phyloP scores from a whole-genome alignment of 2,797 vertebrate species.

The Mormyrops attenuatus region DNA sequence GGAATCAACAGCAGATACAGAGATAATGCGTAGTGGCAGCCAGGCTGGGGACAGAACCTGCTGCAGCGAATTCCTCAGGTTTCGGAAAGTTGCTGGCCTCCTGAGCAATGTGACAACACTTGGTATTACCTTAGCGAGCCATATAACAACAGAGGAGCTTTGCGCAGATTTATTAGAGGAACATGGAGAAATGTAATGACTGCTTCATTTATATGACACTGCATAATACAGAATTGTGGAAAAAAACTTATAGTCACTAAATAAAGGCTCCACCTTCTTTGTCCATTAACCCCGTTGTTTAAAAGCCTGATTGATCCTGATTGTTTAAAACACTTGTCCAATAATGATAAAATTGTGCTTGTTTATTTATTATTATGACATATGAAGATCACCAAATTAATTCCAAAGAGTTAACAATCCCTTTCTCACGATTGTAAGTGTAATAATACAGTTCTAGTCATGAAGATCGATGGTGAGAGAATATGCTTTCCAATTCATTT shows the following conservation, averaged over 20 bases:
- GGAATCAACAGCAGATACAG: background rate
- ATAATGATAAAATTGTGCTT: background rate
- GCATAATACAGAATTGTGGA: background rate
- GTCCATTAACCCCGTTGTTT: background rate
- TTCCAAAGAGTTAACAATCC: background rate
- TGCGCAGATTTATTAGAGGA: background rate
- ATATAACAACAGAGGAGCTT: background rate
- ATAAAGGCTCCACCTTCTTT: background rate
- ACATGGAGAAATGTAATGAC: background rate
- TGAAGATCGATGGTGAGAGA: background rate
- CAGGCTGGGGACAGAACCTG: background rate
- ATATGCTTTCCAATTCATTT: background rate
- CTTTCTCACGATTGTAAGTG: background rate
- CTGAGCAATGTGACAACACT: background rate
- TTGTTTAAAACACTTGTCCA: background rate
- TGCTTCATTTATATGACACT: background rate
- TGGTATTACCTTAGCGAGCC: background rate
- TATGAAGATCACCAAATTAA: background rate
- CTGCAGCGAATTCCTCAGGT: background rate
- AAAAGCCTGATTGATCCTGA: background rate
- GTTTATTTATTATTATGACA: background rate
- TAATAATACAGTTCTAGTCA: background rate
- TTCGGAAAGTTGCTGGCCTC: background rate
- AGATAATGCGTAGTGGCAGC: background rate
- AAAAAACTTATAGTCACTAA: background rate